Conservation (phyloP, 1,140 invertebrate species). For the Trichonephila inaurata region DNA sequence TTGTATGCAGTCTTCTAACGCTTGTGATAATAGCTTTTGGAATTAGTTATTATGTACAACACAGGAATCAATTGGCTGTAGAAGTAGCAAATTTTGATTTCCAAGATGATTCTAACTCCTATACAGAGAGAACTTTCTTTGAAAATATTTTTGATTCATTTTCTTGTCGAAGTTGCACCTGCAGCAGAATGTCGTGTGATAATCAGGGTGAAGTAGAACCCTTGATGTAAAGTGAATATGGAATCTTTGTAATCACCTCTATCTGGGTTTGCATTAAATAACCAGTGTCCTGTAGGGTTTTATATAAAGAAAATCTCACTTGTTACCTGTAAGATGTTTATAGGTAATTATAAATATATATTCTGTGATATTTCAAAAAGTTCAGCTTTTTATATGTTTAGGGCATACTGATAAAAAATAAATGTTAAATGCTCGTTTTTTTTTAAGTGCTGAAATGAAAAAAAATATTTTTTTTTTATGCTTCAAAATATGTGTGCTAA, state of each 20-base stretch:
- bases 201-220: slow-evolving; percentile 55
- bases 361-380: neutral
- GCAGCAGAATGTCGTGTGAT: slow-evolving; percentile 21
- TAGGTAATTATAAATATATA: slow-evolving; percentile 5
- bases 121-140: slow-evolving; percentile 70
- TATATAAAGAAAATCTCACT: neutral
- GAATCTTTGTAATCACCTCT: neutral
- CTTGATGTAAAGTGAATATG: slow-evolving; percentile 24
- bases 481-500: too few species aligned
- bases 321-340: neutral
- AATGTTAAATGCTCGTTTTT: neutral
- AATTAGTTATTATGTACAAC: slow-evolving; percentile 70
- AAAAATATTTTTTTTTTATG: too few species aligned
- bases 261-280: neutral
- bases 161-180: slow-evolving; percentile 36
- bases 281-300: neutral
- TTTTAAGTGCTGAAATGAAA: too few species aligned
- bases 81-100: slow-evolving; percentile 77
- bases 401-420: neutral
- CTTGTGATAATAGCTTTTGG: slow-evolving; percentile 72
- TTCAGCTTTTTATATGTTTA: neutral
- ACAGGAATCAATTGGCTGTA: slow-evolving; percentile 56
- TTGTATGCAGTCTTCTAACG: slow-evolving; percentile 71
- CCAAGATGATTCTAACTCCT: slow-evolving; percentile 69
- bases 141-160: slow-evolving; percentile 73